Evolutionary conservation across 2,113 vertebrate species (phyloP), one percentile per base, ranked within the genome.

Genomic region (Prionailurus bengalensis): DNA sequence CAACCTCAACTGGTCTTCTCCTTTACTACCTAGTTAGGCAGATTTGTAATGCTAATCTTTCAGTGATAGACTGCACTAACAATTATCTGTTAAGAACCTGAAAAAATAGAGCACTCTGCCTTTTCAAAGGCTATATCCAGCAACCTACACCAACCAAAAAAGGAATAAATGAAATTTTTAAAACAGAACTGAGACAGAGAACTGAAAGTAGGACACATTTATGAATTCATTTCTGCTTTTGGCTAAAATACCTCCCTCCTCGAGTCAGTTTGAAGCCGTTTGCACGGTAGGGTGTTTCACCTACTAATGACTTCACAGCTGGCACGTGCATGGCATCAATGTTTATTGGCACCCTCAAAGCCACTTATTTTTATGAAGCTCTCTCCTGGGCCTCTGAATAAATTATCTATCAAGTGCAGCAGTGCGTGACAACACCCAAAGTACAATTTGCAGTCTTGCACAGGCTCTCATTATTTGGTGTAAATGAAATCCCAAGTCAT

Each of bases 361-460:
- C 95, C 98, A 97, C 85, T 98, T 98, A 98, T 98, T 98, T 98
- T 97, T 68, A 89, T 97, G 92, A 97, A 92, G 94, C 95, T 98
- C 61, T 97, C 91, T 97, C 98, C 76, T 80, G 95, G 58, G 80
- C 93, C 63, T 81, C 91, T 95, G 92, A 92, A 94, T 97, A 98
- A 97, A 98, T 98, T 98, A 98, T 98, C 98, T 98, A 89, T 87
- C 91, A 97, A 98, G 84, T 96, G 96, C 97, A 98, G 93, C 68
- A 95, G 94, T 71, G 93, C 84, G 97, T 91, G 93, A 88, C 33
- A 98, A 96, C 94, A 97, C 83, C 88, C 89, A 95, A 93, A 97
- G 98, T 74, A 92, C 96, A 85, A 97, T 84, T 95, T 96, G 70
- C 85, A 90, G 96, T 89, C 96, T 51, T 66, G 7, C n/a, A 48